Evolutionary conservation across 2,888 invertebrate species (phyloP), one percentile per base, ranked within the genome.

Genomic region (Diaphora mendica): DNA sequence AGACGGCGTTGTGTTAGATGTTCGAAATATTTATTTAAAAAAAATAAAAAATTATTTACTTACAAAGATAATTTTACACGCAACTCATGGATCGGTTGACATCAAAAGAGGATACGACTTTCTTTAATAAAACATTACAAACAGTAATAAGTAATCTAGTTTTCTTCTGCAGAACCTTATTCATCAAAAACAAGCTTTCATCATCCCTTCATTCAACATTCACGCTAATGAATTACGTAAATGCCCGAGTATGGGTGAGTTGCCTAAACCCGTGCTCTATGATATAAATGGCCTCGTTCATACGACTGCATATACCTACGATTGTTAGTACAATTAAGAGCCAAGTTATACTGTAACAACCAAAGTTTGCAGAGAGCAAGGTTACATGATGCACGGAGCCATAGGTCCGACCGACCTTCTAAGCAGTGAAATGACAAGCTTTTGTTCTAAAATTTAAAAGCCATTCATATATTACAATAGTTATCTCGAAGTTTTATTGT

Each of bases 271-370:
- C 78, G 81, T 85, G 82, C 84, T 84, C 85, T 88, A 89, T 79
- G 80, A 73, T 87, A 55, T 55, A 55, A 89, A 82, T 84, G 90
- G 86, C 89, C 90, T 90, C 91, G 90, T 83, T 86, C 81, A 86
- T 90, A 90, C 75, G 44, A 74, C 51, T 68, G 66, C 70, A 90
- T 88, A 87, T 90, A 62, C 26, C 62, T 62, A 86, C 89, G 89
- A 92, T 91, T 93, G 92, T 93, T 92, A 92, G 88, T 88, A 92
- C 91, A 94, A 92, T 94, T 93, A 92, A 91, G 89, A 89, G 74
- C 82, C 83, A 82, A 85, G 76, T 76, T 83, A 85, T 76, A 77
- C 75, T 81, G 80, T 83, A 83, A 79, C 75, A 86, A 85, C 88
- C 89, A 89, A 91, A 91, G 90, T 88, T 84, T 87, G 83, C 84